Base-by-base conservation (phyloP, 2,797 vertebrate genomes). In the Gallinago nigripennis region DNA sequence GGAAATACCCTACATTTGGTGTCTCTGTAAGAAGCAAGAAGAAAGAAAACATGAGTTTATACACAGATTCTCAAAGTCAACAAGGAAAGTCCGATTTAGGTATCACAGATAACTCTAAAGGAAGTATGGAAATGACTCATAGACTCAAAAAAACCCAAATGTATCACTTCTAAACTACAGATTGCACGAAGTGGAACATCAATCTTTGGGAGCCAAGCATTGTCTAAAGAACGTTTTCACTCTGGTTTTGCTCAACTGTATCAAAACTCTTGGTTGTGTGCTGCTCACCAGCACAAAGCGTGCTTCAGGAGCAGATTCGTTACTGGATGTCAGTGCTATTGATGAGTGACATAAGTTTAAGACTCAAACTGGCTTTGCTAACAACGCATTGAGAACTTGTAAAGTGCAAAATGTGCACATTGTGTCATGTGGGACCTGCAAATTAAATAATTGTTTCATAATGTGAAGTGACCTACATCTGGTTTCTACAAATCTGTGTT, bases 231-330 rank as follows among this genome's bases (percentile, higher is more conserved):
- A 56, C 15, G 13, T 11, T 60, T 82, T 65, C 35, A 12, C 48
- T 61, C 46, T 60, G 37, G 6, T 39, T 58, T 61, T 79, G 37
- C 30, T 56, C 2, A 2, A 4, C 12, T 24, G 6, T 28, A 48
- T 56, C 21, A 17, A 27, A 82, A 4, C 12, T 23, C 0, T 57
- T 6, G 12, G 3, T 57, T 39, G 14, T 12, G 0, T 16, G 0
- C 33, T 14, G 20, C 4, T 86, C 45, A 30, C 51, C 37, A 33
- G 53, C 78, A 17, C 33, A 3, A 30, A 24, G 12, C 8, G 18
- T 35, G 41, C 70, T 76, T 8, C 16, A 50, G 58, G 76, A 75
- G 13, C 33, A 37, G 8, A 3, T 21, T 76, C 12, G 3, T 65
- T 28, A 0, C 15, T 8, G 50, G n/a, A 8, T 71, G 70, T 46